Evolutionary conservation across 2,888 invertebrate genomes (phyloP).

Genomic region (Catocala nupta): DNA sequence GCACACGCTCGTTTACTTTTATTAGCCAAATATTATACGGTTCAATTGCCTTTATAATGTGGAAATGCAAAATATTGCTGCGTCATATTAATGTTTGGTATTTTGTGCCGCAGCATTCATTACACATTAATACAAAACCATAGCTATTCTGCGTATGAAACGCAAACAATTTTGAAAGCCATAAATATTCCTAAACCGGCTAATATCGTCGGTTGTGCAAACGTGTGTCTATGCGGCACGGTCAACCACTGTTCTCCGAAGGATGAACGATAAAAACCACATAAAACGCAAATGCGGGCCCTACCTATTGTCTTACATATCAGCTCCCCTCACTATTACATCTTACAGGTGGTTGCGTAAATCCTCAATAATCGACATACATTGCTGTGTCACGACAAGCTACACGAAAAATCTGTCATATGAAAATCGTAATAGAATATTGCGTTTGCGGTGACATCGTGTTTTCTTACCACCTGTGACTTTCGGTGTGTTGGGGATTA

Average conservation of each 20-base stretch:
- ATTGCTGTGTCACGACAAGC: conserved; percentile 51
- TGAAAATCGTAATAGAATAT: conserved; percentile 55
- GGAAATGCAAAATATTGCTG: conserved; percentile 8
- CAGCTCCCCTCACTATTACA: conserved; percentile 28
- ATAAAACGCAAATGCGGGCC: conserved; percentile 45
- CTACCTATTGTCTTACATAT: conserved; percentile 52
- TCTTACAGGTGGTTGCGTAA: conserved; percentile 52
- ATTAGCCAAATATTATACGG: conserved; percentile 44
- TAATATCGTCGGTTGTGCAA: conserved; percentile 22
- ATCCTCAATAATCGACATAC: conserved; percentile 55
- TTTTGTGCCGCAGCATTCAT: neutral
- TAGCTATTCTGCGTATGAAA: conserved; percentile 1
- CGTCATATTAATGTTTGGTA: conserved; percentile 6
- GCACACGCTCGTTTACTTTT: conserved; percentile 40
- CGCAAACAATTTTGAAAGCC: neutral
- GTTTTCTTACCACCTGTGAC: conserved; percentile 55
- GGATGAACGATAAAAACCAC: conserved; percentile 59
- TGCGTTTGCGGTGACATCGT: conserved; percentile 51
- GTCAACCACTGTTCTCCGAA: conserved; percentile 51
- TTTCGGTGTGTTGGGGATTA: conserved; percentile 59
- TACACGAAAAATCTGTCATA: conserved; percentile 56
- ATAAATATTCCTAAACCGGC: conserved; percentile 3
- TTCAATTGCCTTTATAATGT: conserved; percentile 21
- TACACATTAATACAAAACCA: neutral
- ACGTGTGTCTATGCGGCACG: conserved; percentile 47